Evolutionary conservation across 92 coral and sea anemone genomes (phyloP).

Genomic region (Siderastrea siderea): DNA sequence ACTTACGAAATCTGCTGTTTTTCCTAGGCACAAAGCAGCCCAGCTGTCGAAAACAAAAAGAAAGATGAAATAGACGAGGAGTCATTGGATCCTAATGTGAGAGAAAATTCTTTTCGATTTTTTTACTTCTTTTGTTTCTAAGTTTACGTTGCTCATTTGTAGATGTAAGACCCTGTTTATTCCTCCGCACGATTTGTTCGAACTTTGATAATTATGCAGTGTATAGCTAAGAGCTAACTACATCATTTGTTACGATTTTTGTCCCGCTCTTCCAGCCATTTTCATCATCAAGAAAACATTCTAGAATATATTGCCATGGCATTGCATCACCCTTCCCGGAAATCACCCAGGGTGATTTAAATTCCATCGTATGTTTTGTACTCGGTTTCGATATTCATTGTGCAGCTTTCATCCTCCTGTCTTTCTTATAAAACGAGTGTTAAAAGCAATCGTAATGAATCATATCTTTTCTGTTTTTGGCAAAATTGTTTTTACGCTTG

Average conservation of each 20-base stretch:
- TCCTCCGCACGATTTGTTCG: neutral
- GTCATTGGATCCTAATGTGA: conserved; percentile 96
- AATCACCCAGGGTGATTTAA: neutral
- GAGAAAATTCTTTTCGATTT: conserved; percentile 38
- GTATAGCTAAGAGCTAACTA: too few relatives aligned
- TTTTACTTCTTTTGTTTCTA: neutral
- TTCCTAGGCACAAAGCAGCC: conserved; percentile 54
- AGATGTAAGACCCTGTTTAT: neutral
- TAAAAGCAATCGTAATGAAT: too few relatives aligned
- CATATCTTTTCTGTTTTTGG: too few relatives aligned
- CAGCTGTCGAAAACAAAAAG: conserved; percentile 73
- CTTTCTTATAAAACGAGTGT: too few relatives aligned
- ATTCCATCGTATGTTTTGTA: neutral
- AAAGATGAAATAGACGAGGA: conserved; percentile 92
- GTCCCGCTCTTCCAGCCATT: too few relatives aligned
- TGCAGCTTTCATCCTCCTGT: neutral
- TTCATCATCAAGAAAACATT: too few relatives aligned
- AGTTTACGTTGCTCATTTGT: neutral
- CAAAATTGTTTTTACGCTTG: too few relatives aligned
- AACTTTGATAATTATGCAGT: too few relatives aligned
- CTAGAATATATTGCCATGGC: neutral
- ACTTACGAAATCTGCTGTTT: neutral
- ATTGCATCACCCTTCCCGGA: conserved; percentile 9
- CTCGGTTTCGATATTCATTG: neutral
- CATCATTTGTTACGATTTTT: too few relatives aligned